Percentiles rank a stretch among this genome's conserved stretches.
phyloP scores from a whole-genome alignment of 35 echinoderm and acorn worm genomes.

The Eucidaris tribuloides region DNA sequence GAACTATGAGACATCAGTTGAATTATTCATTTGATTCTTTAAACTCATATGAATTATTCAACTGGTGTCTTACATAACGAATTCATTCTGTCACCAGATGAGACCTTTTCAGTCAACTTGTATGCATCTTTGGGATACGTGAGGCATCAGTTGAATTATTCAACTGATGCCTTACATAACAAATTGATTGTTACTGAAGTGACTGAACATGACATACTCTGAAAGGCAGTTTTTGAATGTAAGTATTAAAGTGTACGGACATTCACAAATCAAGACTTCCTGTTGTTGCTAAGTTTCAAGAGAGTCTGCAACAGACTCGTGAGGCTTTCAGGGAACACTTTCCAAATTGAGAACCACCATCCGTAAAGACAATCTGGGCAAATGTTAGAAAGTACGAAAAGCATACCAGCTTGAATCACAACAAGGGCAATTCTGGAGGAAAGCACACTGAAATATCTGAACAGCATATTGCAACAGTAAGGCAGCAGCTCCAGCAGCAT shows the following conservation, averaged over 20 bases:
- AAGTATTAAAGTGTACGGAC: background rate
- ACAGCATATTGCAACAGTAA: background rate
- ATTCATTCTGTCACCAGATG: conserved; percentile 6
- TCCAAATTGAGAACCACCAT: conserved; percentile 39
- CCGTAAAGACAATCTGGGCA: conserved; percentile 33
- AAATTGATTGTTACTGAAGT: no score
- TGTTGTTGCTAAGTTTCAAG: background rate
- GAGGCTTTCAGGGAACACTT: conserved; percentile 21
- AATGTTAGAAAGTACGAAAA: conserved; percentile 38
- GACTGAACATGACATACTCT: background rate
- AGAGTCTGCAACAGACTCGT: background rate
- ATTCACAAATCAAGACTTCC: background rate
- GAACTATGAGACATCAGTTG: no score
- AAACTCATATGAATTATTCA: no score
- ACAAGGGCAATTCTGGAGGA: background rate
- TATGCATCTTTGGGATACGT: conserved; percentile 2
- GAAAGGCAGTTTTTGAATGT: background rate
- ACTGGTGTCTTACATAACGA: no score
- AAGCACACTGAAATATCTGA: conserved; percentile 20
- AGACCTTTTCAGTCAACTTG: background rate
- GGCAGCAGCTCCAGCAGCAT: background rate
- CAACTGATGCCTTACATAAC: no score
- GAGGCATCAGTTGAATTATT: conserved; percentile 9
- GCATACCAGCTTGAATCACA: conserved; percentile 2
- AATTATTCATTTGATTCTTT: no score